Evolutionary conservation across 2,888 invertebrate genomes (phyloP).

Genomic region (Xestia rhomboidea): DNA sequence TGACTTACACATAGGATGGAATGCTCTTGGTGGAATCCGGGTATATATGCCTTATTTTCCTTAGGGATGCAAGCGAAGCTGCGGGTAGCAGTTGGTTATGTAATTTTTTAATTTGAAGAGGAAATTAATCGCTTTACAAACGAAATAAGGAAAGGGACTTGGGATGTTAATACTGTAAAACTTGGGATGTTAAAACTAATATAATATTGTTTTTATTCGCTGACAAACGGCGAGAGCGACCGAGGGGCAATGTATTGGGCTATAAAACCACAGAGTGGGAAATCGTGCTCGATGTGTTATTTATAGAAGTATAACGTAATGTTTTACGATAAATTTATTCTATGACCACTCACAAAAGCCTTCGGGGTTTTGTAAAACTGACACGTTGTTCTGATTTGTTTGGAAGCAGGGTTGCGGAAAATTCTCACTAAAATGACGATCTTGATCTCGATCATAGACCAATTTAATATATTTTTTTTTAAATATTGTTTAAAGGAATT

Average conservation of each 20-base stretch:
- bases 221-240: neutral
- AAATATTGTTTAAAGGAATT: neutral
- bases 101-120: neutral
- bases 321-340: slow-evolving; percentile 5
- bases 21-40: neutral
- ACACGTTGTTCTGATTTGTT: slow-evolving; percentile 10
- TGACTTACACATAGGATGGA: neutral
- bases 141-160: neutral
- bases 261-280: neutral
- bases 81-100: neutral
- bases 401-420: neutral
- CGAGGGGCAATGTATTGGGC: neutral
- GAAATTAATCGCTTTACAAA: neutral
- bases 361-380: slow-evolving; percentile 7
- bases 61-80: neutral
- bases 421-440: neutral
- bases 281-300: neutral
- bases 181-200: slow-evolving; percentile 3
- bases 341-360: slow-evolving; percentile 6
- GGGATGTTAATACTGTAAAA: neutral
- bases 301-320: neutral
- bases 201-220: neutral
- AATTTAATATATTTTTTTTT: too few relatives aligned
- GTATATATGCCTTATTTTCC: neutral
- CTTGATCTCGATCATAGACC: neutral